A percentile compares a stretch with the other conserved stretches of the same genome.
Evolutionary conservation across 2,797 vertebrate genomes (phyloP).

Genomic region (Pogoniulus pusillus): DNA sequence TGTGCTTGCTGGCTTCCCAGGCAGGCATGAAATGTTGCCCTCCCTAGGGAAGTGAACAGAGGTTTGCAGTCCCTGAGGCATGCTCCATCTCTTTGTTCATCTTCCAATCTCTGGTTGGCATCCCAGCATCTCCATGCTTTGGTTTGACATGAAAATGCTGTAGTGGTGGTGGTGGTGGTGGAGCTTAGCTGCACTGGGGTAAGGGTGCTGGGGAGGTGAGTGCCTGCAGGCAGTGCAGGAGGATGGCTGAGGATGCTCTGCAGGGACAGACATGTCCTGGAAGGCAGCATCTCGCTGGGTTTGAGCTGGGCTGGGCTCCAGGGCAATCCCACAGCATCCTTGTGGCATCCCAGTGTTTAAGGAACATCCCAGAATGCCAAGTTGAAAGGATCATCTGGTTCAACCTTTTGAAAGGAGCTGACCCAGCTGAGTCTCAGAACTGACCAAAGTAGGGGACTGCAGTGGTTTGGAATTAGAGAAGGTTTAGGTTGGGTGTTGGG

Average conservation of each 20-base stretch:
- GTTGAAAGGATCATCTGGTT: too few relatives aligned
- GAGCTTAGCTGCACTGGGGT: background rate
- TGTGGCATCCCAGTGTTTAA: background rate
- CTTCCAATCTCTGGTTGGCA: background rate
- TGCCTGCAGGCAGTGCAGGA: background rate
- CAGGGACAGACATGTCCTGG: background rate
- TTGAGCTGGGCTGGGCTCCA: background rate
- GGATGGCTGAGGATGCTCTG: background rate
- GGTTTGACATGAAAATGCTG: background rate
- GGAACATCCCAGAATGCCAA: background rate
- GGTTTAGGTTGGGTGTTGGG: too few relatives aligned
- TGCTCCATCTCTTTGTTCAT: background rate
- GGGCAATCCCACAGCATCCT: background rate
- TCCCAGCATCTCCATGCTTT: fast-evolving
- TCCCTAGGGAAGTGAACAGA: background rate
- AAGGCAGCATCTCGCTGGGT: background rate
- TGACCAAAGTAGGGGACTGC: too few relatives aligned
- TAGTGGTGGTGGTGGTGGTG: fast-evolving
- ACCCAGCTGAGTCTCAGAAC: too few relatives aligned
- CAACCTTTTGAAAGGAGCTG: too few relatives aligned
- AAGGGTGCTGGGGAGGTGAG: fast-evolving
- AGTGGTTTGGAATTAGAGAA: too few relatives aligned
- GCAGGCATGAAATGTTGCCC: background rate
- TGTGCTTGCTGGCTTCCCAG: background rate
- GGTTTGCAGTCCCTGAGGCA: background rate